Evolutionary conservation across 2,888 invertebrate genomes (phyloP).

Genomic region (Melanargia galathea): DNA sequence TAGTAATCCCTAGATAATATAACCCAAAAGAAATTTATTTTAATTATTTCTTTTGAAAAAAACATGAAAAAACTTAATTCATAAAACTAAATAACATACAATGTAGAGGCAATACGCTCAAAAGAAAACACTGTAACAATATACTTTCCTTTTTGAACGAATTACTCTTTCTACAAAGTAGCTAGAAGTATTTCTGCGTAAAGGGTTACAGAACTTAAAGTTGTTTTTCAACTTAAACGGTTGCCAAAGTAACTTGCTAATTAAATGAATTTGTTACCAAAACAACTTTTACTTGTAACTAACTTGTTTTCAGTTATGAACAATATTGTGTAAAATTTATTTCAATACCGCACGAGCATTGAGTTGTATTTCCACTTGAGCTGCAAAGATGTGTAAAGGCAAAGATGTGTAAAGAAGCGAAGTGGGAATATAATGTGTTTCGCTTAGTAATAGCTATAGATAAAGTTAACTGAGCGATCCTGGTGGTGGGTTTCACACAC

Average conservation of each 20-base stretch:
- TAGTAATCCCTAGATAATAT: no score
- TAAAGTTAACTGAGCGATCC: no score
- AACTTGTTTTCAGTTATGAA: constrained; percentile 11
- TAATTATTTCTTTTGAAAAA: no score
- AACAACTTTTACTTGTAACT: constrained; percentile 27
- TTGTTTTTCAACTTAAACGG: constrained; percentile 29
- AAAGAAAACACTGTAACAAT: not conserved
- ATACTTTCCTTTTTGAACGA: constrained; percentile 10
- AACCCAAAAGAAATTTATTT: no score
- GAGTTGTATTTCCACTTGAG: not conserved
- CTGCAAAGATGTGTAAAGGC: no score
- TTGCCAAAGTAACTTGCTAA: constrained; percentile 39
- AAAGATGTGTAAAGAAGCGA: no score
- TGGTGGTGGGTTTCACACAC: no score
- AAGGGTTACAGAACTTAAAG: constrained; percentile 16
- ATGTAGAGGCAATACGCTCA: not conserved
- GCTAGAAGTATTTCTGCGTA: constrained; percentile 10
- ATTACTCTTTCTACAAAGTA: constrained; percentile 13
- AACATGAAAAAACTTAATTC: no score
- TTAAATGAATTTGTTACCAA: constrained; percentile 38
- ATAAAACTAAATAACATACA: constrained; percentile 41
- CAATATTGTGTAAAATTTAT: not conserved
- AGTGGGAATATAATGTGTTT: no score
- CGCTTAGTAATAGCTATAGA: no score
- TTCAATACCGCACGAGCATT: not conserved